These are phyloP conservation scores for Megalurothrips usitatus DNA, from an alignment of 2,888 invertebrate species.

Conservation along the genomic window DNA sequence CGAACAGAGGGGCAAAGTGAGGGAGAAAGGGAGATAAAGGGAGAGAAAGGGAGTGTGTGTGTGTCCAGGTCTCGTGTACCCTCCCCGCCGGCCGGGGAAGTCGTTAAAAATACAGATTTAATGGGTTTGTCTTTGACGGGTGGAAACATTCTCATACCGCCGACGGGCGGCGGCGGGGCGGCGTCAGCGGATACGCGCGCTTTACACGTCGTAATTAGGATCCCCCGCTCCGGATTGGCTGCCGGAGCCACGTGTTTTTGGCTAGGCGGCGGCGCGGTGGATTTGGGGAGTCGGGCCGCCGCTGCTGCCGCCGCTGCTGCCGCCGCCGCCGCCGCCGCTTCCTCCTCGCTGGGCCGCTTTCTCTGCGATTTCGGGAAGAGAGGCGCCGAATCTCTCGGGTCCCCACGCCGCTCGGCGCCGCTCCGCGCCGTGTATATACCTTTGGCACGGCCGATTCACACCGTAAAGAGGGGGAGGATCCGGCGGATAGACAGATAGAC, in stretches of 20 bases:
- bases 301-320: background rate
- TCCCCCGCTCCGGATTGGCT: too few species aligned
- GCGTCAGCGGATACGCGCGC: background rate
- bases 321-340: too few species aligned
- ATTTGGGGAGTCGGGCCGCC: background rate
- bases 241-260: too few species aligned
- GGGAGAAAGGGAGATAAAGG: background rate
- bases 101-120: conserved; percentile 25
- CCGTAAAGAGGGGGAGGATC: too few species aligned
- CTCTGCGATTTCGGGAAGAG: background rate
- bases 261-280: too few species aligned
- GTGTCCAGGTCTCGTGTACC: background rate
- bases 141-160: conserved; percentile 21
- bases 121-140: conserved; percentile 11
- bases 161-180: background rate
- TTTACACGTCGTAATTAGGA: conserved; percentile 6
- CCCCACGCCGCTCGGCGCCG: background rate
- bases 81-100: background rate
- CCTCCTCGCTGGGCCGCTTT: background rate
- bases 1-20: background rate
- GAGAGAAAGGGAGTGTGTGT: background rate
- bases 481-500: too few species aligned
- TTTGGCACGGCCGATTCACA: too few species aligned
- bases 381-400: background rate
- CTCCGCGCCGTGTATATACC: background rate